Evolutionary conservation across 2,113 vertebrate genomes (phyloP), one percentile per base, ranked within the genome.

Genomic region (Dipodomys spectabilis): DNA sequence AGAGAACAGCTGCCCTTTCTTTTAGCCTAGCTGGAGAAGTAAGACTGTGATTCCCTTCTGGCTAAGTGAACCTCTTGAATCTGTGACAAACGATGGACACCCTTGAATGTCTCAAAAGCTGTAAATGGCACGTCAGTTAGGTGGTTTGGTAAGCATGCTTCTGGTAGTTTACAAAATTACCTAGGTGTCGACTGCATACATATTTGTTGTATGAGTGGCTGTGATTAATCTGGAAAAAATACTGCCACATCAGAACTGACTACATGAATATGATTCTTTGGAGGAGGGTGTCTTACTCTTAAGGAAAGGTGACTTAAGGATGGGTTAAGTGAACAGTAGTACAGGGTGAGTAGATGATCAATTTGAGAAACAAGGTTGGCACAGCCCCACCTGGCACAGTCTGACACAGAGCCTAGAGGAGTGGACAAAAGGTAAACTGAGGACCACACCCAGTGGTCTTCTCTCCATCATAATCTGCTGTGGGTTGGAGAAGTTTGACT

Each of bases 241-340:
- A 32, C 22, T 15, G 28, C 65, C 10, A 49, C 35, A 39, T n/a
- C 71, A 62, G 83, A 75, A 53, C 2, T 64, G 89, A 86, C 15
- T 74, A 82, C 35, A 49, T 77, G 32, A 64, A 30, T 79, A 25
- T 32, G 69, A 74, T n/a, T 92, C 79, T 71, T 82, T 73, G 75
- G 64, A 90, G 68, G 67, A 88, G 10, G 75, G 18, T 35, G 23
- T 30, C 82, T 87, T 93, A 45, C 62, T 93, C 81, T 74, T 53
- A 35, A 72, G n/a, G 39, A 81, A 73, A 74, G 44, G 22, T 32
- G 53, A 74, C 45, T 91, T 86, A 71, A 60, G 28, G 64, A 71
- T 32, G 69, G 16, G 15, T 69, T 57, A 64, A 60, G 53, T 87
- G 69, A 92, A 8, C 44, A 75, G 53, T 32, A 71, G 27, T 32